Conservation (phyloP, 2,888 invertebrate species). For the Entomobrya multifasciata region DNA sequence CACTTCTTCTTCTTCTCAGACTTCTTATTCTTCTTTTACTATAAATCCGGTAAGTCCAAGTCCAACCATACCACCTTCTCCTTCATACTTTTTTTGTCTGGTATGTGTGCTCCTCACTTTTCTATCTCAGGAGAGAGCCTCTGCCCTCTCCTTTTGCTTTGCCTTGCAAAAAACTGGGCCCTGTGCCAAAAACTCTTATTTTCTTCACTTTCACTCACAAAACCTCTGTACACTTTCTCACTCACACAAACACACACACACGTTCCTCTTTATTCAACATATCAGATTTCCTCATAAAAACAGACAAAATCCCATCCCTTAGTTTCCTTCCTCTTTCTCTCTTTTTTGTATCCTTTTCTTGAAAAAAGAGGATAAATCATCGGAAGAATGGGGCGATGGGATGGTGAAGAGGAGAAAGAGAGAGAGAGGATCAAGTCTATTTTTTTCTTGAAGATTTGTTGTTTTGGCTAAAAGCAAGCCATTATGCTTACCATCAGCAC, state of each 20-base stretch:
- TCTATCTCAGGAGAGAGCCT: constrained; percentile 25
- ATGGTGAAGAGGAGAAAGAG: neutral
- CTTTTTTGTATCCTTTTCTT: neutral
- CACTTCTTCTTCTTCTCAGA: neutral
- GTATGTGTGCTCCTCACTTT: neutral
- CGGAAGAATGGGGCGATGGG: neutral
- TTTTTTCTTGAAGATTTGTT: constrained; percentile 1
- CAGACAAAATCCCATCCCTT: neutral
- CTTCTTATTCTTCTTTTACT: no score
- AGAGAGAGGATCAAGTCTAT: constrained; percentile 26
- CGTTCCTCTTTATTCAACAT: neutral
- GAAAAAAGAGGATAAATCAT: constrained; percentile 47
- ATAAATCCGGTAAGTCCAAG: constrained; percentile 21
- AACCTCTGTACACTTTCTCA: neutral
- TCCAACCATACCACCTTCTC: neutral
- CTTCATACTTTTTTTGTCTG: neutral
- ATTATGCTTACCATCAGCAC: constrained; percentile 20
- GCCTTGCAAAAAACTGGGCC: constrained; percentile 37
- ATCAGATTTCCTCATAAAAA: constrained; percentile 5
- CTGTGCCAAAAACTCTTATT: constrained; percentile 44
- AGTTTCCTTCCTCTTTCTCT: neutral
- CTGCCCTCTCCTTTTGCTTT: no score
- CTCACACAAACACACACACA: neutral
- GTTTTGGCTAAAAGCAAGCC: constrained; percentile 16
- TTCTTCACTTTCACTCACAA: constrained; percentile 5